Conservation (phyloP, 2,797 vertebrate genomes). For the Eleutherodactylus coqui region DNA sequence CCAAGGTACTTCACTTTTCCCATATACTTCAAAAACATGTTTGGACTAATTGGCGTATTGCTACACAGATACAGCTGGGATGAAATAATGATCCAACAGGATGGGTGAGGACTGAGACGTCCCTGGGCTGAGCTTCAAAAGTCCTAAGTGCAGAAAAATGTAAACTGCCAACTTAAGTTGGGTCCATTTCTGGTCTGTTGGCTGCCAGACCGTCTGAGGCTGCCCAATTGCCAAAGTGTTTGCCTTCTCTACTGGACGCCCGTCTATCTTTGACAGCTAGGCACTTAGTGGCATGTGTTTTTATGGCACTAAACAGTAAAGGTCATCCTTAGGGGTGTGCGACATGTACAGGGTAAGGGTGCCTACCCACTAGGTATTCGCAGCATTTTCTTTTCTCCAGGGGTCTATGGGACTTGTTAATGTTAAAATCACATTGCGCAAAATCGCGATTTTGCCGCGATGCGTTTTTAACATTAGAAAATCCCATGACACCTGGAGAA, state of each 20-base stretch:
- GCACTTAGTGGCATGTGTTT: no score
- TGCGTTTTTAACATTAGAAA: no score
- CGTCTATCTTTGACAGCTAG: not conserved
- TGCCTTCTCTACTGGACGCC: not conserved
- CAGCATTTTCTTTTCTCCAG: no score
- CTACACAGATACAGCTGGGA: not conserved
- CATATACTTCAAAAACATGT: not conserved
- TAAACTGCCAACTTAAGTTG: not conserved
- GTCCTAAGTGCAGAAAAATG: not conserved
- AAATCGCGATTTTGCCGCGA: no score
- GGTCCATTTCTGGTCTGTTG: not conserved
- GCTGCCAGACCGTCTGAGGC: not conserved
- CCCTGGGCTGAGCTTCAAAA: not conserved
- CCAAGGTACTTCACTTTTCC: slow-evolving; percentile 6
- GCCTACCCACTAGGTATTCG: no score
- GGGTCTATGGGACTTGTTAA: no score
- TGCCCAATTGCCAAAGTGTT: not conserved
- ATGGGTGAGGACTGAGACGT: not conserved
- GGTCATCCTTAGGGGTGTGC: no score
- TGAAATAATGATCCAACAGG: not conserved
- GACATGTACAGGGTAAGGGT: no score
- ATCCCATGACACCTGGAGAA: no score
- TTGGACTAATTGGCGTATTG: not conserved
- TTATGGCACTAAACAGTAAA: no score
- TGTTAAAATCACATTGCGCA: no score